Evolutionary conservation across 2,797 vertebrate species (phyloP).

Genomic region (Leptodactylus fallax): DNA sequence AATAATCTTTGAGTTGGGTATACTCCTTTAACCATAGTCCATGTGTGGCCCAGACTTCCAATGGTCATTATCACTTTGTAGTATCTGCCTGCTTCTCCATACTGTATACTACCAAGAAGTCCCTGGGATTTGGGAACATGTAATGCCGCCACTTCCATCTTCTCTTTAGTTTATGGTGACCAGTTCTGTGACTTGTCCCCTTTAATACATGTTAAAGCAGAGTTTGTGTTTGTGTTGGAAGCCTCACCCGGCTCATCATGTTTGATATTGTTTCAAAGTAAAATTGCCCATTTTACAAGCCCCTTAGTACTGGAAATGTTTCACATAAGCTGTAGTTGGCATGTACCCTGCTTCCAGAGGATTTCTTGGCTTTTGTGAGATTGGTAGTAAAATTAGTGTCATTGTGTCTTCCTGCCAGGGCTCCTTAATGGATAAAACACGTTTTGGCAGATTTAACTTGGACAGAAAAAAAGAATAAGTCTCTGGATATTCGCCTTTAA

Average conservation of each 20-base stretch:
- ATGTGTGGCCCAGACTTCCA: no score
- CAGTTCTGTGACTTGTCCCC: neutral
- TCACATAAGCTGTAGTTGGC: constrained; percentile 21
- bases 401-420: constrained; percentile 38
- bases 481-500: constrained; percentile 14
- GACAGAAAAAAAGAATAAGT: neutral
- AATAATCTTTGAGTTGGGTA: no score
- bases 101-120: neutral
- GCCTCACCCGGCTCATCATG: neutral
- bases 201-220: neutral
- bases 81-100: no score
- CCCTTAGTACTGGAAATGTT: constrained; percentile 11
- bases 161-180: neutral
- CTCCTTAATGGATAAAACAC: constrained; percentile 28
- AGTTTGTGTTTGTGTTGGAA: constrained; percentile 15
- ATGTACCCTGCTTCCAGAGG: neutral
- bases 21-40: no score
- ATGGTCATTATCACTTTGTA: neutral
- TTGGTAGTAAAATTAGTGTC: constrained; percentile 28
- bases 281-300: constrained; percentile 21
- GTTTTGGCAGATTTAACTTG: neutral
- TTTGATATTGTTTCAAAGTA: constrained; percentile 32
- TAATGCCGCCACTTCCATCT: neutral
- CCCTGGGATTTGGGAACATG: neutral
- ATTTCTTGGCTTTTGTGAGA: constrained; percentile 31